Evolutionary conservation across 2,888 invertebrate genomes (phyloP), one percentile per base, ranked within the genome.

Genomic region (Acleris cristana): DNA sequence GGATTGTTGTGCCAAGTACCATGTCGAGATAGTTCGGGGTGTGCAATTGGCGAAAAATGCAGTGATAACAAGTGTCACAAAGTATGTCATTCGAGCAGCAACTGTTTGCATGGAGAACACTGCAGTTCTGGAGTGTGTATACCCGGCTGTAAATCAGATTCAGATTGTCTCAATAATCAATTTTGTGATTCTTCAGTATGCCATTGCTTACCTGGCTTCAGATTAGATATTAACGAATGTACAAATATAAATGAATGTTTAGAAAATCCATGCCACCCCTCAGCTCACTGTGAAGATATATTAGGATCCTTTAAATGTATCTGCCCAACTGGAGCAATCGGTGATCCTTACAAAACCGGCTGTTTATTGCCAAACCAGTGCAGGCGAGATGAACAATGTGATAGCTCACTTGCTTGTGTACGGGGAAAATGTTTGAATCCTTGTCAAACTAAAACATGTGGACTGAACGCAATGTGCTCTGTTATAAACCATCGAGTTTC

Each of bases 21-120:
- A 5, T 98, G 98, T 79, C 93, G 94, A 73, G 95, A 95, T 70
- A 95, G 95, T 70, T 93, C 93, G 1, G 93, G 94, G 23, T 98
- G 98, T 81, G 98, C 97, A 0, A 94, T 96, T 52, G 98, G 98
- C 16, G 98, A 98, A 88, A 94, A 96, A 70, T 98, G 98, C 79
- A 94, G 94, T 69, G 95, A 96, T 75, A 95, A 94, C 72, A 94
- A 96, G 72, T 98, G 98, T 78, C 94, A 95, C 21, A 98, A 97
- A 91, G 95, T 98, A 45, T 98, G 98, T 82, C 97, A 97, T 80
- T 95, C 96, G 12, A 97, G 97, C 82, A 97, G 96, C 79, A 98
- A 98, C 80, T 98, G 98, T 78, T 92, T 98, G 76, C 96, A 97
- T 2, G 98, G 98, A 58, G 98, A 98, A 90, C 95, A 98, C 68